Evolutionary conservation across 2,888 invertebrate species (phyloP).

Genomic region (Synanthedon formicaeformis): DNA sequence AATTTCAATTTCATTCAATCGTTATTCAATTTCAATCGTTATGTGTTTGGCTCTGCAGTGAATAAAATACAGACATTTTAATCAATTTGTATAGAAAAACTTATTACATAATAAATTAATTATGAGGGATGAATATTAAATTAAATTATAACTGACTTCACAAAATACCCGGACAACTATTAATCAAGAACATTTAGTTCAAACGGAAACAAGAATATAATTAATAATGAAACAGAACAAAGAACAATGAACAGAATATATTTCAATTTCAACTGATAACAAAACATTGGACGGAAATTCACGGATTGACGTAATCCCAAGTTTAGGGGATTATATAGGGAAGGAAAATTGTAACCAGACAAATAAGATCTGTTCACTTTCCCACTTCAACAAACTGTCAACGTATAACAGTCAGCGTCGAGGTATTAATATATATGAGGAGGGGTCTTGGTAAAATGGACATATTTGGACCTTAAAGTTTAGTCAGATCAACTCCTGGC

Average conservation of each 20-base stretch:
- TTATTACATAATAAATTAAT: not conserved
- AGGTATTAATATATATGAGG: not conserved
- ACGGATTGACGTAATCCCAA: slow-evolving; percentile 3
- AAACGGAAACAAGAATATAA: not conserved
- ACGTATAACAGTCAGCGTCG: not conserved
- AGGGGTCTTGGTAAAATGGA: slow-evolving; percentile 20
- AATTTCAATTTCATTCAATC: too few relatives aligned
- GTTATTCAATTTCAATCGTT: too few relatives aligned
- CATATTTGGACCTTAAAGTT: slow-evolving; percentile 25
- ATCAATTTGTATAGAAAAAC: too few relatives aligned
- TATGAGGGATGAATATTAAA: not conserved
- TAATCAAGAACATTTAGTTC: not conserved
- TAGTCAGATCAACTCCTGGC: slow-evolving; percentile 23
- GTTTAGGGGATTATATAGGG: slow-evolving; percentile 1
- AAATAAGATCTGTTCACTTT: not conserved
- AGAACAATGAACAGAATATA: slow-evolving; percentile 1
- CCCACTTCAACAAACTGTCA: not conserved
- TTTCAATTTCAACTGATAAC: slow-evolving; percentile 4
- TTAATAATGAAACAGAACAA: slow-evolving; percentile 4
- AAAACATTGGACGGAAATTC: not conserved
- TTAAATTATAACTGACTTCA: not conserved
- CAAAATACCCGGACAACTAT: too few relatives aligned
- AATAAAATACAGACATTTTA: too few relatives aligned
- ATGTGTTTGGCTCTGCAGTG: too few relatives aligned
- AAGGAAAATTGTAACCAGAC: not conserved